Base-by-base conservation (phyloP, 2,888 invertebrate species). In the Idaea aversata region DNA sequence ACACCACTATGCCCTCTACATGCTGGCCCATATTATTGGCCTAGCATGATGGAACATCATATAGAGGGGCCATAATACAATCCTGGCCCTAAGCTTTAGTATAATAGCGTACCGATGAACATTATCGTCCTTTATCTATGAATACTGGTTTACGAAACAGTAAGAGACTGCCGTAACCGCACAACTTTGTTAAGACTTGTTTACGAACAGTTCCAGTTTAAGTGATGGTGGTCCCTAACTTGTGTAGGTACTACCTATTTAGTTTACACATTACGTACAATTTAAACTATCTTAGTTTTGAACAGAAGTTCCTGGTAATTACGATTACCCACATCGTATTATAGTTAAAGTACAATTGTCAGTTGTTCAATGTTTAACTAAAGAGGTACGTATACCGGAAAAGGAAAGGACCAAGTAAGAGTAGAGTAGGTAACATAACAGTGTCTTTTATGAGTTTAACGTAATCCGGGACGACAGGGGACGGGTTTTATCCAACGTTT, bases 111-210 rank as follows among this genome's bases (percentile, higher is more conserved):
- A 7, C 47, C 47, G 10, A 47, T 47, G 47, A 13, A 10, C 47
- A 47, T 10, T 47, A 47, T 47, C 64, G 59, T 57, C 16, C 13
- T 16, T 62, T 47, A 47, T 10, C 47, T 47, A 47, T 47, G 47
- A 47, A 47, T 47, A 83, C 85, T 77, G 76, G 82, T 79, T 34
- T 59, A 81, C 77, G 81, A 80, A 83, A 83, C 84, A 83, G 82
- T 82, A 81, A 83, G 81, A 83, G 82, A 81, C 82, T 79, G 88
- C 87, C 85, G 87, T 85, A 85, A 85, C 88, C 88, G 79, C 88
- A 84, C 81, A 90, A 90, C 86, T 88, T 90, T 88, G 87, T 87
- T 88, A 85, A 85, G 87, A 87, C 86, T 90, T 88, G 88, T 88
- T 88, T 88, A 88, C 84, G 83, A 82, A 85, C 86, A 83, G 86